Conservation (phyloP, 2,797 vertebrate species). For the Sebastes diaconus region DNA sequence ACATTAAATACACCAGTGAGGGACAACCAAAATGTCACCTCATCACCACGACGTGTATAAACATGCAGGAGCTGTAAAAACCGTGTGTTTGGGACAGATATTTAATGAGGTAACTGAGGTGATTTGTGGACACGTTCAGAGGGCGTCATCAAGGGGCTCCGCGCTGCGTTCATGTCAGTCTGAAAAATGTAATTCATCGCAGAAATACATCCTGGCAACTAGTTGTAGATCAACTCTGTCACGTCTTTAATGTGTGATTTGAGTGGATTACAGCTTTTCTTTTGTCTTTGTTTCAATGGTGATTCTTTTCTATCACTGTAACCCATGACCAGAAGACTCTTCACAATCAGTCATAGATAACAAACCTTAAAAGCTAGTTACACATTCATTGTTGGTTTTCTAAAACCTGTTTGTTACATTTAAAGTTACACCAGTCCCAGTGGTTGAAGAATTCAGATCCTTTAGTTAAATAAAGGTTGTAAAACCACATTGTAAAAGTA, state of each 20-base stretch:
- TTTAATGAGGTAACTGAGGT: constrained; percentile 12
- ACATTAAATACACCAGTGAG: accelerated
- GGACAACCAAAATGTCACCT: accelerated
- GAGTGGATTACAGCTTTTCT: not conserved
- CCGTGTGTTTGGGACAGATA: not conserved
- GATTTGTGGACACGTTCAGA: constrained; percentile 25
- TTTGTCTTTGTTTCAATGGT: not conserved
- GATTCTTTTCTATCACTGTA: not conserved
- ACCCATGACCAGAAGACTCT: not conserved
- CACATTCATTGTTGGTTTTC: not conserved
- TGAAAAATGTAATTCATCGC: not conserved
- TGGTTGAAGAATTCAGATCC: not conserved
- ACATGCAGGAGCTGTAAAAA: not conserved
- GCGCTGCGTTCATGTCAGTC: constrained; percentile 22
- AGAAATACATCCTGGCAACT: not conserved
- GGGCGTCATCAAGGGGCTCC: constrained; percentile 42
- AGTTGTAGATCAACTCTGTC: not conserved
- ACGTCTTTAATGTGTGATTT: not conserved
- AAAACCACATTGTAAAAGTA: too few relatives aligned
- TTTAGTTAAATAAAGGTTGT: not conserved
- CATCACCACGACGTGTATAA: accelerated
- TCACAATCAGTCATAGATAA: not conserved
- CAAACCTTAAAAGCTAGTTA: too few relatives aligned
- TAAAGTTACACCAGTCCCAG: not conserved
- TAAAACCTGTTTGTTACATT: too few relatives aligned